A percentile compares a stretch with the other conserved stretches of the same genome.
These are phyloP conservation scores for Leuciscus waleckii DNA, from an alignment of 2,797 vertebrate species.

Conservation along the genomic window DNA sequence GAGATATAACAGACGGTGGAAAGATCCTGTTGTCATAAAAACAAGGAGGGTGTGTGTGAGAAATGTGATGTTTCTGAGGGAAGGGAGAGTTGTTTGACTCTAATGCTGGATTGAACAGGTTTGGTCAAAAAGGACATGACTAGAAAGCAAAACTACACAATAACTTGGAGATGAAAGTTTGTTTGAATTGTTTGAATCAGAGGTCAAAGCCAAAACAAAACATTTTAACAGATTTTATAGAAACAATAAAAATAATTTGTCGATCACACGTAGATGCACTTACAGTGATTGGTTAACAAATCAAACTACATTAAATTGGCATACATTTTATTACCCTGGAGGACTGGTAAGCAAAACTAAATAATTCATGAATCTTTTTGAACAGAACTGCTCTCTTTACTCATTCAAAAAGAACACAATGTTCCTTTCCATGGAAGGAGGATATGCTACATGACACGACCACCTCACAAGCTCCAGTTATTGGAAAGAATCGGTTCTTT, in stretches of 20 bases:
- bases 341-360: neutral
- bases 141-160: slow-evolving; percentile 21
- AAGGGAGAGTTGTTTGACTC: neutral
- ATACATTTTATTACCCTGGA: neutral
- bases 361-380: neutral
- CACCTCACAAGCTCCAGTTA: neutral
- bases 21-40: neutral
- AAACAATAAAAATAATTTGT: neutral
- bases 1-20: neutral
- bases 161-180: neutral
- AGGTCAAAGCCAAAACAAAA: neutral
- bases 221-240: neutral
- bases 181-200: neutral
- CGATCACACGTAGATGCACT: neutral
- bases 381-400: neutral
- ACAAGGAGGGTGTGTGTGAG: slow-evolving; percentile 17
- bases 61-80: neutral
- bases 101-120: slow-evolving; percentile 38
- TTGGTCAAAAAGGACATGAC: neutral
- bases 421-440: neutral
- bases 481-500: slow-evolving; percentile 12
- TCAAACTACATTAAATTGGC: neutral
- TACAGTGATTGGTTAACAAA: neutral
- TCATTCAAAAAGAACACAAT: neutral
- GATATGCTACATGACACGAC: neutral